These are phyloP conservation scores for Neodon shergylaensis DNA, from an alignment of 2,113 vertebrate species.

Conservation along the genomic window DNA sequence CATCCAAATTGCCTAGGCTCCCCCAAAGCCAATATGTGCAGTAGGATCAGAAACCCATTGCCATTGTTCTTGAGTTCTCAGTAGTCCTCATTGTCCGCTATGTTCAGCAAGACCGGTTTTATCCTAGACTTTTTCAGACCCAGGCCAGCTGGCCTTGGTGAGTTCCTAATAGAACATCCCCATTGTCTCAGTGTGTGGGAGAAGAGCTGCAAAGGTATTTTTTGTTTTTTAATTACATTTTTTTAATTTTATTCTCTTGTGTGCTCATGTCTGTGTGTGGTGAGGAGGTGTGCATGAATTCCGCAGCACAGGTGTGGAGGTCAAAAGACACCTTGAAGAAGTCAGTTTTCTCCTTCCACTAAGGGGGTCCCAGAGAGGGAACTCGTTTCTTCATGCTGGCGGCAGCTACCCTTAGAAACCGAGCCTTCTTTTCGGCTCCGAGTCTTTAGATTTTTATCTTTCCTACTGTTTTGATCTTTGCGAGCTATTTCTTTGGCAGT, in stretches of 20 bases:
- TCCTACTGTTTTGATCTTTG: not conserved
- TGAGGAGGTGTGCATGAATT: not conserved
- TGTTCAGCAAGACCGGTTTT: too few relatives aligned
- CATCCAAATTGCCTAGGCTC: too few relatives aligned
- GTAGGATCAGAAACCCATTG: too few relatives aligned
- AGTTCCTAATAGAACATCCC: too few relatives aligned
- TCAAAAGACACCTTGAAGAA: not conserved
- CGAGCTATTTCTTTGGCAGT: slow-evolving; percentile 16
- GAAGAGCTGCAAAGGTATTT: too few relatives aligned
- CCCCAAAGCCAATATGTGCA: too few relatives aligned
- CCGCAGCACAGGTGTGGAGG: not conserved
- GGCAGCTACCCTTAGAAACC: not conserved
- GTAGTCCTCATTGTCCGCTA: too few relatives aligned
- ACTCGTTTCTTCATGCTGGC: not conserved
- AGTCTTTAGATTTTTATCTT: not conserved
- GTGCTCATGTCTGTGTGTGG: too few relatives aligned
- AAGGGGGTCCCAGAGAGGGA: not conserved
- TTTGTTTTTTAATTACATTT: not conserved
- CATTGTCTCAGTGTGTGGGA: too few relatives aligned
- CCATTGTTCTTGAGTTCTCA: too few relatives aligned
- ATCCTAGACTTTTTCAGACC: too few relatives aligned
- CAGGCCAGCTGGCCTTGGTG: too few relatives aligned
- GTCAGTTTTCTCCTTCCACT: not conserved
- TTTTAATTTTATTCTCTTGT: not conserved
- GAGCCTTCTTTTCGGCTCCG: not conserved